Percentiles rank a stretch among this genome's conserved stretches.
Conservation (phyloP, 2,113 vertebrate species). For the Prionailurus bengalensis region DNA sequence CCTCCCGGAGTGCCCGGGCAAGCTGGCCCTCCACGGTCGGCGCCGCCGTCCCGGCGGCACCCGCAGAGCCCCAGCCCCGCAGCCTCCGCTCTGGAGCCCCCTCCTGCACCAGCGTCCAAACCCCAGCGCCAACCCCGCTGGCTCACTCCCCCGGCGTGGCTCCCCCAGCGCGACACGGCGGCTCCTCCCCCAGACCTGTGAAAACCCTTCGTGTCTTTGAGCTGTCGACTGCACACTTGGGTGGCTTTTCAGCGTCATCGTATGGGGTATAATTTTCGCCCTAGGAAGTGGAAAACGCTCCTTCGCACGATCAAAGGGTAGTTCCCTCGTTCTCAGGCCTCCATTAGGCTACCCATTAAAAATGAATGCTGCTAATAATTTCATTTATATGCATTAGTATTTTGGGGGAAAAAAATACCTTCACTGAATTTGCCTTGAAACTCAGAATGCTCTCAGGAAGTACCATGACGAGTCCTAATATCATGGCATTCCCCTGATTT, state of each 20-base stretch:
- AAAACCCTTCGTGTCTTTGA: background rate
- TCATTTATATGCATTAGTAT: slow-evolving; percentile 75
- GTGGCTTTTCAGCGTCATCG: background rate
- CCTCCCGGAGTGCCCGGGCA: background rate
- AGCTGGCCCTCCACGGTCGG: background rate
- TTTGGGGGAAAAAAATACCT: slow-evolving; percentile 35
- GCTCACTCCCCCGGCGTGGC: too few relatives aligned
- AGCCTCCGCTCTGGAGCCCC: background rate
- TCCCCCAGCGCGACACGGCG: background rate
- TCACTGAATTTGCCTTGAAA: slow-evolving; percentile 73
- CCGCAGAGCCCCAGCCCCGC: too few relatives aligned
- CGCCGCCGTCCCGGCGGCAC: fast-evolving
- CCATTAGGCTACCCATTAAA: slow-evolving; percentile 79
- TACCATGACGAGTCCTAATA: slow-evolving; percentile 30
- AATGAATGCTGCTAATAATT: slow-evolving; percentile 72
- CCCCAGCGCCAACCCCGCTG: too few relatives aligned
- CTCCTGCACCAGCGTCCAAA: background rate
- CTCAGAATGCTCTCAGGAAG: slow-evolving; percentile 62
- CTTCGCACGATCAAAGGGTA: slow-evolving; percentile 72
- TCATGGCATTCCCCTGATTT: slow-evolving; percentile 60
- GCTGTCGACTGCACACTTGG: fast-evolving
- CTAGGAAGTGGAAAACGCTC: slow-evolving; percentile 42
- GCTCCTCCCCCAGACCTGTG: background rate
- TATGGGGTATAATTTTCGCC: slow-evolving; percentile 53
- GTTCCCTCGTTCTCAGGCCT: slow-evolving; percentile 15